These are phyloP conservation scores for Pterocles orientalis DNA, from an alignment of 2,113 vertebrate genomes.

Conservation along the genomic window DNA sequence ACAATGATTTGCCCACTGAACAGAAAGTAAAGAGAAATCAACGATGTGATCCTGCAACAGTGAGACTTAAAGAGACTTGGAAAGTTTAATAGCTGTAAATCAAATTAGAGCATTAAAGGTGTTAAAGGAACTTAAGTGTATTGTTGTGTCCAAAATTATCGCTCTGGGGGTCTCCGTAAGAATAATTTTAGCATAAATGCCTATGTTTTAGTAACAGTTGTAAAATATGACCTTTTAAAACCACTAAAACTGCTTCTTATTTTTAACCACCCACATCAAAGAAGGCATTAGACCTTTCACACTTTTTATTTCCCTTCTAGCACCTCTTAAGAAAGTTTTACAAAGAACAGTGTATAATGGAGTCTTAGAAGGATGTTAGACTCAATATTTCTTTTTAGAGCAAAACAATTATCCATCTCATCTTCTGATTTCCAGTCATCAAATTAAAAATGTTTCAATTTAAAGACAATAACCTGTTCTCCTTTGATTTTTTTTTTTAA, in stretches of 20 bases:
- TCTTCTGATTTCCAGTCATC: not conserved
- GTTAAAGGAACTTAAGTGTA: not conserved
- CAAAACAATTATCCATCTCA: not conserved
- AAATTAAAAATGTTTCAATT: not conserved
- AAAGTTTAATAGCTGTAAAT: not conserved
- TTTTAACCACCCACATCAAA: not conserved
- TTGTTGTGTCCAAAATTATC: not conserved
- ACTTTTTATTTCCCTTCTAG: not conserved
- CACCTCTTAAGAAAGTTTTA: not conserved
- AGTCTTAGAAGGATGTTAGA: not conserved
- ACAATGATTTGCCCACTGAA: not conserved
- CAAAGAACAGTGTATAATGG: not conserved
- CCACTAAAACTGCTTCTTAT: not conserved
- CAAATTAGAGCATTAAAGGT: conserved; percentile 11
- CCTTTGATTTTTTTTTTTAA: not conserved
- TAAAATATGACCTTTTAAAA: not conserved
- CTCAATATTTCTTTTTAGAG: not conserved
- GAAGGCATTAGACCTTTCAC: not conserved
- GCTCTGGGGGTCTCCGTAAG: not conserved
- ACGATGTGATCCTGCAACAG: not conserved
- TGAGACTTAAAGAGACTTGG: not conserved
- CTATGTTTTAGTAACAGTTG: not conserved
- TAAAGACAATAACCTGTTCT: not conserved
- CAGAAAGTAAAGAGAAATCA: not conserved
- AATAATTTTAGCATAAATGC: not conserved